Conservation (phyloP, 2,113 vertebrate genomes). For the Tor tambroides region DNA sequence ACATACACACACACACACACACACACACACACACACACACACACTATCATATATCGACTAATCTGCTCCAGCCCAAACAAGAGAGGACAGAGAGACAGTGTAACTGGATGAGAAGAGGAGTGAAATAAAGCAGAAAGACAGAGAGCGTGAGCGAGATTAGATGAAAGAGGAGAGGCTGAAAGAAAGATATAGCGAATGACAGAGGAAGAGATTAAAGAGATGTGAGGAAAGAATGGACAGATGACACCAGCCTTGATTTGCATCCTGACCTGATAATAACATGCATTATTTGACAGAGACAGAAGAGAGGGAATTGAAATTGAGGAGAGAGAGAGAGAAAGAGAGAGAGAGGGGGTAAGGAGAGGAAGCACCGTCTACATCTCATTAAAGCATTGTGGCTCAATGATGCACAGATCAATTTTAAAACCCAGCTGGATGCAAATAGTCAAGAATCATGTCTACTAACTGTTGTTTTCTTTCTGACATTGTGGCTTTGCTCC, state of each 20-base stretch:
- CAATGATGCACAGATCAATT: background rate
- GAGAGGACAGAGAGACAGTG: conserved; percentile 62
- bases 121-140: conserved; percentile 41
- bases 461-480: background rate
- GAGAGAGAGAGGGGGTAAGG: background rate
- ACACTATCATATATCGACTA: conserved; percentile 67
- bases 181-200: conserved; percentile 31
- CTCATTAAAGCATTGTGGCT: background rate
- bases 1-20: conserved; percentile 26
- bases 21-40: conserved; percentile 28
- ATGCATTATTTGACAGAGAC: conserved; percentile 4
- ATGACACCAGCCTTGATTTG: conserved; percentile 38
- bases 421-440: background rate
- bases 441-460: background rate
- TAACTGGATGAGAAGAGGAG: conserved; percentile 63
- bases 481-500: no score
- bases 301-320: background rate
- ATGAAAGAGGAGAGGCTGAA: conserved; percentile 59
- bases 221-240: conserved; percentile 30
- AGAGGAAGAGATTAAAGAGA: conserved; percentile 38
- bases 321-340: no score
- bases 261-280: conserved; percentile 12
- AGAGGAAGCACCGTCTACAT: background rate
- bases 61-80: conserved; percentile 56
- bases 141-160: conserved; percentile 62